Base-by-base conservation (phyloP, 2,797 vertebrate species). In the Pterois miles region DNA sequence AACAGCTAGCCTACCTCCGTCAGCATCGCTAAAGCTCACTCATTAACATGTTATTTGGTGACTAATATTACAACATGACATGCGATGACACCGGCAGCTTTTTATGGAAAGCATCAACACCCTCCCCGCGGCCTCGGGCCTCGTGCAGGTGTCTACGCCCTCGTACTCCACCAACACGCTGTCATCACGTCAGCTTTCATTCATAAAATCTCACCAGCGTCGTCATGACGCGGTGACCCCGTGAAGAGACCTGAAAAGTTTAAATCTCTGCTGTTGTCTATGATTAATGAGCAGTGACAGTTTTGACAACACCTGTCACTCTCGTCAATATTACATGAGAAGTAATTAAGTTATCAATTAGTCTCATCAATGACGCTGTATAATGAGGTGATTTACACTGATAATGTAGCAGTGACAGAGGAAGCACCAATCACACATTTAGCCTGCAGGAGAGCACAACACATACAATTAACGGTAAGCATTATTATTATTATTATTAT, bases 281-380 rank as follows among this genome's bases (percentile, higher is more conserved):
- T 23, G 48, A 59, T 76, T 82, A 60, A 90, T 65, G 65, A 66
- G 63, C 76, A 2, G 36, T 3, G 89, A 82, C 90, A 73, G 50
- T 13, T 67, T 62, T 2, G 73, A 22, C 78, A 86, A 65, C 88
- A 80, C 82, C 80, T 75, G 77, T 80, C 88, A 81, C 12, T 68
- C 34, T 14, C 1, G 3, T 82, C 77, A 77, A 31, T 2, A 33
- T 34, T 6, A 67, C 25, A 38, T 31, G 71, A 81, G 86, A 77
- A 5, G 63, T 71, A 31, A 65, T 71, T 27, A 60, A 85, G 64
- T 22, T 20, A 46, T 65, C 34, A 64, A 59, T 70, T 70, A 62
- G 13, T 52, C 14, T 59, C 63, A 63, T 82, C 71, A 43, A 8
- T 56, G 80, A 81, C 10, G 64, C 48, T 50, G 38, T 31, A 33